These are phyloP conservation scores for Paratilapia polleni DNA, from an alignment of 2,113 vertebrate genomes.

Conservation along the genomic window DNA sequence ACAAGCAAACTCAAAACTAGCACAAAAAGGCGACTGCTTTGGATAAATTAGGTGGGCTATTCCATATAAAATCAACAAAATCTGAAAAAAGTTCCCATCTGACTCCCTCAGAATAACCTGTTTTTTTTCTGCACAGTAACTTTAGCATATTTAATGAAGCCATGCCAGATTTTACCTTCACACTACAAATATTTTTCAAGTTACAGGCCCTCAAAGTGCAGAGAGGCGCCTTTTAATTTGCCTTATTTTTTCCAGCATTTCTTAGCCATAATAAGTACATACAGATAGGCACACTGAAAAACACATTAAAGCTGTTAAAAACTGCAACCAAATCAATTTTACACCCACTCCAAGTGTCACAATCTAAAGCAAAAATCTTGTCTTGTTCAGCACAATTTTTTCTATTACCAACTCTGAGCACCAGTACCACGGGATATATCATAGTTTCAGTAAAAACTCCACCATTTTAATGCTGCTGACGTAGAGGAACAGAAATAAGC, in stretches of 20 bases:
- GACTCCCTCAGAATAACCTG: rapidly evolving
- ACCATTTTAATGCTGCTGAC: not conserved
- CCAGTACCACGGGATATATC: not conserved
- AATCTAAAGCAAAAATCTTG: not conserved
- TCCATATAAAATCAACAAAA: too few species aligned
- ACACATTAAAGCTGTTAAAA: not conserved
- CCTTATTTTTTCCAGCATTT: not conserved
- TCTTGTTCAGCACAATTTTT: not conserved
- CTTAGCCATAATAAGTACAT: not conserved
- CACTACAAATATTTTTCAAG: not conserved
- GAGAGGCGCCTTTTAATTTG: not conserved
- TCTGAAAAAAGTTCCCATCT: not conserved
- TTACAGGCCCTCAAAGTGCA: not conserved
- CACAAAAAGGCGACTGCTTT: not conserved
- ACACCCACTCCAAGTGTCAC: not conserved
- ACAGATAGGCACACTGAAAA: not conserved
- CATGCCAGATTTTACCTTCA: not conserved
- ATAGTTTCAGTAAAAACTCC: not conserved
- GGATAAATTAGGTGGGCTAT: too few species aligned
- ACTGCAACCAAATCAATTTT: rapidly evolving
- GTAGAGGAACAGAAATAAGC: not conserved
- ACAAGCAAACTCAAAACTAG: not conserved
- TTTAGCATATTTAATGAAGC: not conserved
- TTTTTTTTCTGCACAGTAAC: not conserved
- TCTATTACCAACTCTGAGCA: not conserved